Evolutionary conservation across 2,113 vertebrate genomes (phyloP), one percentile per base, ranked within the genome.

Genomic region (Axis porcinus): DNA sequence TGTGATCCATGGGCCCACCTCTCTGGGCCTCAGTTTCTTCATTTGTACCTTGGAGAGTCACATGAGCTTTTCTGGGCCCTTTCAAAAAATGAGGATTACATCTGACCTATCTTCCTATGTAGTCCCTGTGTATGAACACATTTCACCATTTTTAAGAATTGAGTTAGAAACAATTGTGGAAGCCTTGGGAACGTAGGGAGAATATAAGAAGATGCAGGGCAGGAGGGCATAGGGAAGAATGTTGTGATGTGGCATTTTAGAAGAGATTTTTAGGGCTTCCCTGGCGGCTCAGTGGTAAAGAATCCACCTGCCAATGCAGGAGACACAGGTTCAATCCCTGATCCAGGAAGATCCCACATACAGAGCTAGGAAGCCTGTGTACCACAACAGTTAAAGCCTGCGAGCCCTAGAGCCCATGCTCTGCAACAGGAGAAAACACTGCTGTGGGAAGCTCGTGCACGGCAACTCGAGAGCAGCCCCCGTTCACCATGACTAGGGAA

Each of bases 141-240:
- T 7, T 4, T 10, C n/a, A 40, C 76, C 76, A 4, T 3, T 16
- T 30, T 21, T 19, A n/a, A 84, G 13, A 58, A n/a, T 10, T 43
- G 36, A 28, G 33, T 25, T 83, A 47, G 55, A 62, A 82, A 52
- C 27, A 5, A 5, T 30, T 5, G 12, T 25, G 58, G 82, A 58
- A 25, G 13, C 50, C 23, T 5, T 15, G 25, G 47, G 45, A 52
- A 57, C 2, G 11, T 0, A 19, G 50, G n/a, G 60, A 6, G 11
- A 17, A 2, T 2, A 19, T 8, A 47, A 54, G 50, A 14, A n/a
- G 89, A 84, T 13, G 30, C 79, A 12, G 2, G 50, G 6, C 1
- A 3, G 36, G n/a, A 40, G 67, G 27, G 27, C 2, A 2, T 0
- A 1, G 3, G 6, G 9, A n/a, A 25, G 54, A 14, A 19, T 30